Base-by-base conservation (phyloP, 2,113 vertebrate genomes). In the Hippocampus guttulatus region DNA sequence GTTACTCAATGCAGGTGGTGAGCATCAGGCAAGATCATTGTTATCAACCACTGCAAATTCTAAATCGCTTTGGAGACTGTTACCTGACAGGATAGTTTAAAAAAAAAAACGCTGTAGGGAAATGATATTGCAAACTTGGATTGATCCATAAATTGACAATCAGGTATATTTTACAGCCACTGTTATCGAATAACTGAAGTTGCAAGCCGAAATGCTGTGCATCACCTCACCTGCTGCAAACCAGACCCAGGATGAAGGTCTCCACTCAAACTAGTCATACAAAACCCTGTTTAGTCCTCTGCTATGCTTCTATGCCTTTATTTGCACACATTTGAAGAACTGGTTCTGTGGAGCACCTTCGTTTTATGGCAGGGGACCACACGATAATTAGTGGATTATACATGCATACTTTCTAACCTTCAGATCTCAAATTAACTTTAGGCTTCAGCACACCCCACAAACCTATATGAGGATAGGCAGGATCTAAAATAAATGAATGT, bases 1-100 rank as follows among this genome's bases (percentile, higher is more conserved):
- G 23, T 61, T 63, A 3, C 67, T 65, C 2, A 9, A 25, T 20
- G 16, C 23, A 75, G 60, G 65, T 74, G 58, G 67, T 18, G 66
- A 71, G 5, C 25, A 65, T 33, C 33, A 67, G 20, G 74, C 54
- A 30, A 64, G 7, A 69, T 55, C 49, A 65, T 71, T 72, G 41
- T 67, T 64, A 75, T 81, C 71, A 69, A 66, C 0, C 23, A 80
- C 60, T 75, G 68, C 58, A 68, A 79, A 70, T 77, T 75, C 62
- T 73, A 51, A 68, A 71, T 84, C 58, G 23, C 86, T 79, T 84
- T 90, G 76, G 85, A 81, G 80, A 87, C 75, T 58, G 77, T 75
- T 61, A 54, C 49, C 67, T 81, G 0, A 75, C 73, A 75, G 66
- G 76, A 77, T 62, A 33, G 30, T 33, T 5, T 5, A 33, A 33